Conservation (phyloP, 2,888 invertebrate genomes). For the Aphrophora alni region DNA sequence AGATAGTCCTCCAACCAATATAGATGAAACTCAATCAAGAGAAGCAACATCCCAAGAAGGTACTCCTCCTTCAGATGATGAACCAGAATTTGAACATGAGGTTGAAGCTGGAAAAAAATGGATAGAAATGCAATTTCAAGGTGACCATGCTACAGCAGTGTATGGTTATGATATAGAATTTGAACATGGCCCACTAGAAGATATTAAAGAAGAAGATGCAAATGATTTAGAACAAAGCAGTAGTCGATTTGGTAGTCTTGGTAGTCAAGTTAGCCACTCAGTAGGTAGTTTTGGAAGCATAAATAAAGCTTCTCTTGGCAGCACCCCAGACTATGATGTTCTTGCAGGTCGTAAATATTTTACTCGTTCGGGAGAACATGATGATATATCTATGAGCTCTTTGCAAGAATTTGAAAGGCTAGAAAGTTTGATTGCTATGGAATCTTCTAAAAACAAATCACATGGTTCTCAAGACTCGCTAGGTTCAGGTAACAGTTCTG, state of each 20-base stretch:
- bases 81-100: conserved; percentile 62
- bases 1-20: conserved; percentile 65
- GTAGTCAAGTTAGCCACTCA: conserved; percentile 74
- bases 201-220: conserved; percentile 91
- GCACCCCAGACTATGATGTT: conserved; percentile 91
- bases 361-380: conserved; percentile 82
- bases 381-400: conserved; percentile 91
- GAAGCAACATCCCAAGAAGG: conserved; percentile 47
- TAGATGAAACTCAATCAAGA: conserved; percentile 50
- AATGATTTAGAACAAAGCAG: conserved; percentile 81
- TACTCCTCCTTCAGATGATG: conserved; percentile 51
- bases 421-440: conserved; percentile 82
- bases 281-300: conserved; percentile 78
- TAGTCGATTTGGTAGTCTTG: conserved; percentile 76
- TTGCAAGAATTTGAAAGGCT: conserved; percentile 93
- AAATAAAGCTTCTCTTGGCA: conserved; percentile 82
- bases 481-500: conserved; percentile 64
- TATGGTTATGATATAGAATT: conserved; percentile 78
- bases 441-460: conserved; percentile 68
- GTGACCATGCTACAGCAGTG: conserved; percentile 67
- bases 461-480: conserved; percentile 87
- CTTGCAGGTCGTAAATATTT: conserved; percentile 83
- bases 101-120: conserved; percentile 78
- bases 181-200: conserved; percentile 83
- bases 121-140: conserved; percentile 90